Evolutionary conservation across 1,140 invertebrate species (phyloP).

Genomic region (Solen grandis): DNA sequence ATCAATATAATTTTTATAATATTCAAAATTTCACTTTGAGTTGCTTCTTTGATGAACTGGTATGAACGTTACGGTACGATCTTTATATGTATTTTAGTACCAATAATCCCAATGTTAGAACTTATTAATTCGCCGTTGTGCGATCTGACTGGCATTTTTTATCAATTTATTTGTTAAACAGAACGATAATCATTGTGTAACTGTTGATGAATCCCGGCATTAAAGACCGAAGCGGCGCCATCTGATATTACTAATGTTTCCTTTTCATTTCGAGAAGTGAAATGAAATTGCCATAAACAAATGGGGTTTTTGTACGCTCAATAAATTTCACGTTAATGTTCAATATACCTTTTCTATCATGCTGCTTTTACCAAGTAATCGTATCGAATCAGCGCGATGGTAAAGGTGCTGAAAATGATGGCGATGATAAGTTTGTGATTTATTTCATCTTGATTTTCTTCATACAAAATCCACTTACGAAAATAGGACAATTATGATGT

Average conservation of each 20-base stretch:
- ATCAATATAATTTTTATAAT: no score
- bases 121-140: no score
- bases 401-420: neutral
- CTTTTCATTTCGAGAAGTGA: neutral
- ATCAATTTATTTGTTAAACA: no score
- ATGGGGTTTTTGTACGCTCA: neutral
- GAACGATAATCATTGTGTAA: neutral
- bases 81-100: no score
- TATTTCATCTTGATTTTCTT: neutral
- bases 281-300: neutral
- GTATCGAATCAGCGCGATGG: neutral
- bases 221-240: neutral
- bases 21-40: no score
- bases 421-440: neutral
- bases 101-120: no score
- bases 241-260: constrained; percentile 9
- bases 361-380: neutral
- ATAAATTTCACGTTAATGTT: neutral
- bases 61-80: no score
- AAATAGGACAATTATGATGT: no score
- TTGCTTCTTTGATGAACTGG: no score
- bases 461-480: neutral
- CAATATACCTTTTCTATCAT: neutral
- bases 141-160: no score
- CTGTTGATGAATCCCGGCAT: neutral